These are phyloP conservation scores for Vombatus ursinus DNA, from an alignment of 2,113 vertebrate genomes.

Conservation along the genomic window DNA sequence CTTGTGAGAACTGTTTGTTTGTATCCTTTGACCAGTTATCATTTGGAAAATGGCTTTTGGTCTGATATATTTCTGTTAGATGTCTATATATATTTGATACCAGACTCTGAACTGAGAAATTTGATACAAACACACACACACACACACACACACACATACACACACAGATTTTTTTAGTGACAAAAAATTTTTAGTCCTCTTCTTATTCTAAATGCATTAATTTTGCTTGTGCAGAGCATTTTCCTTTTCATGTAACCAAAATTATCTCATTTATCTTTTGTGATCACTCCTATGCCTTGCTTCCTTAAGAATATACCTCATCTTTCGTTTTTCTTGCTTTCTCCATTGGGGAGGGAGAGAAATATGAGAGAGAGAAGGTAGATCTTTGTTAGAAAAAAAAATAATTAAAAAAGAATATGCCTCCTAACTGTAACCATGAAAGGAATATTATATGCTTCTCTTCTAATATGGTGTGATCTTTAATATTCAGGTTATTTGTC, in stretches of 20 bases:
- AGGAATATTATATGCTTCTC: background rate
- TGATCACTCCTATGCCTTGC: background rate
- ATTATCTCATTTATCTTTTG: background rate
- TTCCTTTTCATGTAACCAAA: background rate
- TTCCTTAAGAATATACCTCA: background rate
- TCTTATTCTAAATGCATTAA: background rate
- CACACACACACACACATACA: too few species aligned
- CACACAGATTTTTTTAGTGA: too few species aligned
- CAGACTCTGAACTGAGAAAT: too few species aligned
- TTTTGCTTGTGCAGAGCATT: background rate
- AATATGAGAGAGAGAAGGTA: background rate
- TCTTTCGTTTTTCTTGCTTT: background rate
- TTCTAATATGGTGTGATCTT: background rate
- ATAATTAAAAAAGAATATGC: background rate
- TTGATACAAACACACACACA: too few species aligned
- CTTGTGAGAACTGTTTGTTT: background rate
- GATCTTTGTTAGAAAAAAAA: background rate
- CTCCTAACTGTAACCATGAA: background rate
- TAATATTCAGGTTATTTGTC: background rate
- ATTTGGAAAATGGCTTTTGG: background rate
- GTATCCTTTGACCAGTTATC: background rate
- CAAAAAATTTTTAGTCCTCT: too few species aligned
- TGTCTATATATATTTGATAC: too few species aligned
- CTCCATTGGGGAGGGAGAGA: background rate
- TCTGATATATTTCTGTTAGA: background rate